A percentile compares a stretch with the other conserved stretches of the same genome.
phyloP scores from a whole-genome alignment of 2,113 vertebrate genomes.

The Phylloscopus trochilus region DNA sequence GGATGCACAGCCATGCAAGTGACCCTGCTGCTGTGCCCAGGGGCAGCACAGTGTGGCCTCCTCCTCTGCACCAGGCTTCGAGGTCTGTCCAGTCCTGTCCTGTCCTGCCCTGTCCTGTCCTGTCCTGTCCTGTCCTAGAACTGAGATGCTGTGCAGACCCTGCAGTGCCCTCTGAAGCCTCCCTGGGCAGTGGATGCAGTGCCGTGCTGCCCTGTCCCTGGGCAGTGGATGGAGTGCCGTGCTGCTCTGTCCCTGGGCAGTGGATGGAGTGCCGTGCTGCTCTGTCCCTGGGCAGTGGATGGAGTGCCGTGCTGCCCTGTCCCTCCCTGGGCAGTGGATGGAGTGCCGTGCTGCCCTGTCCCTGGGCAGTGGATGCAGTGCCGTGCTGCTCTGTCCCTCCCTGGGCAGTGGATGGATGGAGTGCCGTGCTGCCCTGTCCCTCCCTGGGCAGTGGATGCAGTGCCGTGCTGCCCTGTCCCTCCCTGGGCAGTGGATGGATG shows the following conservation, averaged over 20 bases:
- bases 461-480: not conserved
- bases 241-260: not conserved
- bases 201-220: not conserved
- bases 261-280: not conserved
- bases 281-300: no score
- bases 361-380: no score
- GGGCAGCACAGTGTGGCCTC: rapidly evolving
- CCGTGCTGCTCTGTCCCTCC: not conserved
- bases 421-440: not conserved
- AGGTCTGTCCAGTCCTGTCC: not conserved
- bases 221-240: no score
- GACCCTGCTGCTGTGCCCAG: not conserved
- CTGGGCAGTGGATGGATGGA: no score
- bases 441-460: no score
- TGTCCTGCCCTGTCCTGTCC: no score
- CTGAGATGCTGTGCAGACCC: not conserved
- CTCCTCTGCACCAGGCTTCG: not conserved
- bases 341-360: not conserved
- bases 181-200: rapidly evolving
- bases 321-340: no score
- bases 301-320: not conserved
- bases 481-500: no score
- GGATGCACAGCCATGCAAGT: rapidly evolving
- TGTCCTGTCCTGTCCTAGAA: not conserved
- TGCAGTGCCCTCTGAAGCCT: rapidly evolving